Evolutionary conservation across 2,113 vertebrate genomes (phyloP).

Genomic region (Cariama cristata): DNA sequence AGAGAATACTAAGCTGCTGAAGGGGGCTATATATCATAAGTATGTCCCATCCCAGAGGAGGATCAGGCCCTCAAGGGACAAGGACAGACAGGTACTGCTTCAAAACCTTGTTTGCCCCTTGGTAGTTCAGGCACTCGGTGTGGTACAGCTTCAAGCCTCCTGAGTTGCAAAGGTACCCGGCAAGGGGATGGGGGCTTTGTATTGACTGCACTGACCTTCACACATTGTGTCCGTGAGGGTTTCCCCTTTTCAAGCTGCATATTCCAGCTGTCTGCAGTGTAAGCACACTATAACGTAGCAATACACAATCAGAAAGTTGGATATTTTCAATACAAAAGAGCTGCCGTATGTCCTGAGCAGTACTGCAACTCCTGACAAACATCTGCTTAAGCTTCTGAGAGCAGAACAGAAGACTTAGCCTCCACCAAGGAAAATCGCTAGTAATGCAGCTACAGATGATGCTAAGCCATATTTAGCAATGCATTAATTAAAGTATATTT

Average conservation of each 20-base stretch:
- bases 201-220: neutral
- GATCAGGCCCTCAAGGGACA: neutral
- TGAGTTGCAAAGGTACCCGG: neutral
- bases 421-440: neutral
- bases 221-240: too few relatives aligned
- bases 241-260: neutral
- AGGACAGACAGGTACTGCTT: neutral
- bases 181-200: neutral
- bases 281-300: neutral
- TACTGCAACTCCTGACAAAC: neutral
- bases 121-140: neutral
- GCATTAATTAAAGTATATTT: neutral
- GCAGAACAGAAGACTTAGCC: neutral
- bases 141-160: neutral
- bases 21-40: neutral
- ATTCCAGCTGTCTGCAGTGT: neutral
- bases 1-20: neutral
- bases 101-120: neutral
- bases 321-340: neutral
- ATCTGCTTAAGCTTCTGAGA: neutral
- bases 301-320: neutral
- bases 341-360: neutral
- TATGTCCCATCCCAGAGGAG: neutral
- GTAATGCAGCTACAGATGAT: neutral
- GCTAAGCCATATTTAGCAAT: neutral